Evolutionary conservation across 2,888 invertebrate species (phyloP), one percentile per base, ranked within the genome.

Genomic region (Beris chalybata): DNA sequence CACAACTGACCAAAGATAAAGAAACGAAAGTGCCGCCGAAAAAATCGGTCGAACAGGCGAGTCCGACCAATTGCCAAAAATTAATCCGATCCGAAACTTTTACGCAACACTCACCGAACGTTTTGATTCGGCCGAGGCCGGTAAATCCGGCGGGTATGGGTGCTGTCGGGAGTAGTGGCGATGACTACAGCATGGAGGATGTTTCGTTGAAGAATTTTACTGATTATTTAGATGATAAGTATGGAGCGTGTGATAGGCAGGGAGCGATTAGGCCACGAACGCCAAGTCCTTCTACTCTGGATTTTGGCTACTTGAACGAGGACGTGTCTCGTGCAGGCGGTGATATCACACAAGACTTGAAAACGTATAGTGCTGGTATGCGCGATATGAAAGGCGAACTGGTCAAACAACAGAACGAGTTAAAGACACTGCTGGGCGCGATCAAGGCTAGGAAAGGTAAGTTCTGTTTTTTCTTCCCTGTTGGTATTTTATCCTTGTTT

Each of bases 151-250:
- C 3, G 22, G 47, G 4, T 53, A 73, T 3, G 38, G 50, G 50
- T n/a, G 58, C 70, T 29, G 76, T 76, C 55, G 76, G 78, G 6
- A 30, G 31, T 15, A 31, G 47, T 4, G 30, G 53, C 5, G 58
- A 73, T 66, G 84, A 85, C 70, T 85, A 87, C 73, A 91, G 90
- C 74, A 81, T 92, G 71, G 92, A 92, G 75, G 90, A 92, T 77
- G 89, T 92, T 73, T 89, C 90, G 1, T 79, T 91, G 32, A 89
- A 88, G 78, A 78, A 90, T 66, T 85, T 88, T 44, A 87, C 87
- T 70, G 89, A 86, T 76, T 86, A 88, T 72, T 85, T 86, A 72
- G 85, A 87, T 76, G 57, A 88, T 72, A 89, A 89, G 74, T 85
- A 83, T 52, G 88, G 89, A 75, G 76, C 89, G 52, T 88, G 89